phyloP scores from a whole-genome alignment of 2,888 invertebrate species.

The Psylliodes chrysocephalus region DNA sequence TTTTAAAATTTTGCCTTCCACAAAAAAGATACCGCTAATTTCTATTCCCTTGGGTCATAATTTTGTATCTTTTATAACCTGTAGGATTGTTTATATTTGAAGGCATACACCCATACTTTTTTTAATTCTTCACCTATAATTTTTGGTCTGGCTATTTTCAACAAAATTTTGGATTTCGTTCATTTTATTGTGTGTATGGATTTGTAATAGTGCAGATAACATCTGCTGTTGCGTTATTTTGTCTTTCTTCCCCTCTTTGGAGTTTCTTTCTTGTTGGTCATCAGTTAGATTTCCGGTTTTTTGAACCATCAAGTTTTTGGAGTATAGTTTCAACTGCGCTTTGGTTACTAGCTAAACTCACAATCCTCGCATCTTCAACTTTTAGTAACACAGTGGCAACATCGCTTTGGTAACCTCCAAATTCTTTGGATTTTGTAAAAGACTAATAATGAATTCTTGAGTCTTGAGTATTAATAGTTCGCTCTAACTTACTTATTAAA shows the following conservation, averaged over 20 bases:
- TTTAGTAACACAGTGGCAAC: neutral
- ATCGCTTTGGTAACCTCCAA: neutral
- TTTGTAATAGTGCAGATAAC: slow-evolving; percentile 1
- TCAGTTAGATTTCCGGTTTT: neutral
- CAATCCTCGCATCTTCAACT: neutral
- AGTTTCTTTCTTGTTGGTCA: neutral
- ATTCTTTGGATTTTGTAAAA: slow-evolving; percentile 13
- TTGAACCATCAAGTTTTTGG: neutral
- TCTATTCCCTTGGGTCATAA: slow-evolving; percentile 9
- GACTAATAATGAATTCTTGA: slow-evolving; percentile 6
- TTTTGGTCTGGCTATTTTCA: neutral
- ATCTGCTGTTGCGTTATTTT: neutral
- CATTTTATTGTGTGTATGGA: neutral
- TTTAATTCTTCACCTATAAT: neutral
- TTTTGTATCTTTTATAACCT: slow-evolving; percentile 14
- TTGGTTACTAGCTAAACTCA: neutral
- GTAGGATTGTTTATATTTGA: slow-evolving; percentile 2
- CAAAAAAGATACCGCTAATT: slow-evolving; percentile 10
- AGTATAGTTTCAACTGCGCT: no score
- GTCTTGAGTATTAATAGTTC: no score
- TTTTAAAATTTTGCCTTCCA: slow-evolving; percentile 1
- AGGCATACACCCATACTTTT: neutral
- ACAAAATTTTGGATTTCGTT: slow-evolving; percentile 8
- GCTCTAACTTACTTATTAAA: no score
- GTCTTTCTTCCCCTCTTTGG: no score